These are phyloP conservation scores for Drosophila ezoana DNA, from an alignment of 2,888 invertebrate genomes.

Conservation along the genomic window DNA sequence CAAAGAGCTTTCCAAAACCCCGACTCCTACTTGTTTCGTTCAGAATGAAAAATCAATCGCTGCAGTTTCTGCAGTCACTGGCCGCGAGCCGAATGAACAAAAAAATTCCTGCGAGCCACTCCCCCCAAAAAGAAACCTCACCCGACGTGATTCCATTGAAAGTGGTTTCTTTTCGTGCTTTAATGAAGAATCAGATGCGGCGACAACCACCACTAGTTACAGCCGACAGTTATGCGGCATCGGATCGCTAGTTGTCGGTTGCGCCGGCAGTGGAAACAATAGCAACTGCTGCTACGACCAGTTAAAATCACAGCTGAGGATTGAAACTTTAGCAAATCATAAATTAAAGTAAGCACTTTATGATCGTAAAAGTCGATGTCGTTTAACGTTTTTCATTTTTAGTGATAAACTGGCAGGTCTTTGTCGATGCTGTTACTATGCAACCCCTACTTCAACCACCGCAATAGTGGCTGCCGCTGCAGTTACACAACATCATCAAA, in stretches of 20 bases:
- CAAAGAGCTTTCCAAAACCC: constrained; percentile 49
- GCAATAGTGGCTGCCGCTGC: constrained; percentile 64
- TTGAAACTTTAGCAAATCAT: constrained; percentile 70
- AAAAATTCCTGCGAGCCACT: constrained; percentile 71
- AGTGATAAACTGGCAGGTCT: constrained; percentile 84
- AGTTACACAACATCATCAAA: constrained; percentile 69
- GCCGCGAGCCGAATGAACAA: constrained; percentile 74
- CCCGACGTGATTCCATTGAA: constrained; percentile 93
- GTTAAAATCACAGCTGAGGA: constrained; percentile 81
- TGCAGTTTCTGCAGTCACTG: constrained; percentile 63
- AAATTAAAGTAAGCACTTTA: constrained; percentile 74
- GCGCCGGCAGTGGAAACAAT: constrained; percentile 57
- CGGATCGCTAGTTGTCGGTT: constrained; percentile 63
- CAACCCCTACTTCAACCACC: constrained; percentile 65
- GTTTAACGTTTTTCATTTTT: constrained; percentile 13
- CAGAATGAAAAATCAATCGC: constrained; percentile 64
- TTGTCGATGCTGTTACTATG: constrained; percentile 84
- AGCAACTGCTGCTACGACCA: constrained; percentile 82
- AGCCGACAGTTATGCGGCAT: constrained; percentile 75
- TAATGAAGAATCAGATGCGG: constrained; percentile 91
- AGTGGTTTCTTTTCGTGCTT: constrained; percentile 95
- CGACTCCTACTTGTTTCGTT: constrained; percentile 49
- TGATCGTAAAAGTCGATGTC: background rate
- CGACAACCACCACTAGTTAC: constrained; percentile 85
- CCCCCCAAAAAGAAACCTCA: constrained; percentile 84